A percentile compares a stretch with the other conserved stretches of the same genome.
Conservation (phyloP, 2,113 vertebrate species). For the Heterocephalus glaber region DNA sequence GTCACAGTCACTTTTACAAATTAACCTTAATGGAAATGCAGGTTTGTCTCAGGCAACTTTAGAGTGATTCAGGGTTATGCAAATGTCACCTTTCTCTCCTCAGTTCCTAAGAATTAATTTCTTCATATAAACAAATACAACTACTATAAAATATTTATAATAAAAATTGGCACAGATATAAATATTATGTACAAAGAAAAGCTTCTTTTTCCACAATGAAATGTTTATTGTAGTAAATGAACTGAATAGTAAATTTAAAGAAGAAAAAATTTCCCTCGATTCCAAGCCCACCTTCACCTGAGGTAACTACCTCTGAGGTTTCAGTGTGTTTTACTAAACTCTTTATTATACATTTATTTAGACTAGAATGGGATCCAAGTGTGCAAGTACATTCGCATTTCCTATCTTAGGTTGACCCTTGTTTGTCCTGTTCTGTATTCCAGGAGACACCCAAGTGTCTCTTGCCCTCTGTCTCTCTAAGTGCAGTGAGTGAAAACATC, state of each 20-base stretch:
- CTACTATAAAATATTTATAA: not conserved
- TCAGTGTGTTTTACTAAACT: not conserved
- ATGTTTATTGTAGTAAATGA: not conserved
- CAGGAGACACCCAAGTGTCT: not conserved
- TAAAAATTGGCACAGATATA: not conserved
- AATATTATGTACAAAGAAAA: not conserved
- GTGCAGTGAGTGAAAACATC: not conserved
- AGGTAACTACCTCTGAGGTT: not conserved
- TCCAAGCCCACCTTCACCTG: accelerated
- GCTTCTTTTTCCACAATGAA: not conserved
- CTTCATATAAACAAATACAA: not conserved
- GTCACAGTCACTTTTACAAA: not conserved
- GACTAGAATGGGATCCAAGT: not conserved
- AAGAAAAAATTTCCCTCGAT: not conserved
- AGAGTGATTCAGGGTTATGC: not conserved
- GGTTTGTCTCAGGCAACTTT: not conserved
- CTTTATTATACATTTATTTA: not conserved
- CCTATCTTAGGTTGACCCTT: not conserved
- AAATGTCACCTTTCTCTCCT: not conserved
- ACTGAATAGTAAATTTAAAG: not conserved
- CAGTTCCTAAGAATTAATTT: not conserved
- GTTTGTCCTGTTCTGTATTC: not conserved
- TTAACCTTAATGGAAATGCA: not conserved
- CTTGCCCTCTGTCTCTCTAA: not conserved
- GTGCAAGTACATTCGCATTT: not conserved